Percentiles rank a stretch among this genome's conserved stretches.
These are phyloP conservation scores for Prosopocoilus inquinatus DNA, from an alignment of 2,888 invertebrate genomes.

Conservation along the genomic window DNA sequence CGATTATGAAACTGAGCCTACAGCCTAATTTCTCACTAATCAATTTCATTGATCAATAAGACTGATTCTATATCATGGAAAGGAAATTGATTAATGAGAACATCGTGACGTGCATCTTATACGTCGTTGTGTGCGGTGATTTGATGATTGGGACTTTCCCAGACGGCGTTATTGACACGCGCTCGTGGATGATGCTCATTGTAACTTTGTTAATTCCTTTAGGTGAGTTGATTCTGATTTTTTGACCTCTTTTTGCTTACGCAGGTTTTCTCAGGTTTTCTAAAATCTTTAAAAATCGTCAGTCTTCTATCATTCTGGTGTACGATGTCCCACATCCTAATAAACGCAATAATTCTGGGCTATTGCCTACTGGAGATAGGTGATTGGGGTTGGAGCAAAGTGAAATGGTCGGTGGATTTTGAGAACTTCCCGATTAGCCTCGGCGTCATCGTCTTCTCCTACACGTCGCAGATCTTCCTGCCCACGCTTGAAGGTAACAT, in stretches of 20 bases:
- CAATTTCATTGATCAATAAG: no score
- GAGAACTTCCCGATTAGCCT: conserved; percentile 96
- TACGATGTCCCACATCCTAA: conserved; percentile 96
- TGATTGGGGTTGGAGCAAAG: conserved; percentile 93
- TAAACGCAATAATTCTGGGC: conserved; percentile 93
- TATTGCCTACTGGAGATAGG: conserved; percentile 91
- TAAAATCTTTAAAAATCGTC: conserved; percentile 90
- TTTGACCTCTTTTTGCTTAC: no score
- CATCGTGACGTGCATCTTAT: conserved; percentile 99
- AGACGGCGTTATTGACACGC: conserved; percentile 84
- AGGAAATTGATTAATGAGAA: no score
- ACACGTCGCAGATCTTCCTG: conserved; percentile 98
- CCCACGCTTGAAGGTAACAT: conserved; percentile 97
- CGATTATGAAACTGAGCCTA: no score
- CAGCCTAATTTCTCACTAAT: no score
- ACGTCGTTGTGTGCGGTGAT: conserved; percentile 97
- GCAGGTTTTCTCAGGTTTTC: no score
- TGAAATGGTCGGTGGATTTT: conserved; percentile 89
- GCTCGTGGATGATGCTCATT: conserved; percentile 98
- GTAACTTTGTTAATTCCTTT: conserved; percentile 91
- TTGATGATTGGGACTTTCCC: conserved; percentile 88
- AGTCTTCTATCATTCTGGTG: conserved; percentile 97
- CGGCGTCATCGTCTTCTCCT: conserved; percentile 98
- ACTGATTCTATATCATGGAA: no score
- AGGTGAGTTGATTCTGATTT: no score